Base-by-base conservation (phyloP, 2,888 invertebrate genomes). In the Lordiphosa andalusiaca region DNA sequence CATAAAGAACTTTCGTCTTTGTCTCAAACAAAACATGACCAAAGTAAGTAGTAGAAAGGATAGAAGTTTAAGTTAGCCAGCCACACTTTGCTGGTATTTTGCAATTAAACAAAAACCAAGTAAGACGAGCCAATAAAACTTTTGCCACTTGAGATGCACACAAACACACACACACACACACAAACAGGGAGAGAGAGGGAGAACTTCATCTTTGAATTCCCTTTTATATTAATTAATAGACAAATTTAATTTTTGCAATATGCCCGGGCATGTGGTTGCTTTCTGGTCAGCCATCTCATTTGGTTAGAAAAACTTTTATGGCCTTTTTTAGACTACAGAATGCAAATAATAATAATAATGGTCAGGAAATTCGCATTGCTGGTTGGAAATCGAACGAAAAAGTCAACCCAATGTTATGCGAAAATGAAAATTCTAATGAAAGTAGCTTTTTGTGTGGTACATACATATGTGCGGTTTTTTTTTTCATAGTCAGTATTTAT, bases 121-220 rank as follows among this genome's bases (percentile, higher is more conserved):
- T 41, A 64, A 66, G 66, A 64, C 53, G 51, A 59, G 65, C 67
- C 67, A 66, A 66, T 66, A 66, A 66, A 66, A 66, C 60, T 66
- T 65, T 65, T 60, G 60, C 65, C 65, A 67, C 60, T 66, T 54
- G 47, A 51, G 50, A 54, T 44, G 30, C 12, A 30, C 36, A 46
- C 12, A 7, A 4, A 3, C 46, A 33, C 12, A 46, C 12, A 7
- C 6, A 3, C 46, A 33, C 12, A 2, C 33, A 33, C 13, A 12
- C 10, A n/a, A 6, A 10, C 38, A 16, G 9, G 23, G 10, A 35
- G 30, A 36, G 16, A 30, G 10, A 25, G 10, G 19, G 21, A 37
- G 12, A 59, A 40, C 49, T 66, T 58, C 49, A 58, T 58, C 41
- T 40, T 40, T 39, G 56, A 47, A 58, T 53, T 42, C 25, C 30